Conservation (phyloP, 2,797 vertebrate genomes). For the Atherinosoma microstoma region DNA sequence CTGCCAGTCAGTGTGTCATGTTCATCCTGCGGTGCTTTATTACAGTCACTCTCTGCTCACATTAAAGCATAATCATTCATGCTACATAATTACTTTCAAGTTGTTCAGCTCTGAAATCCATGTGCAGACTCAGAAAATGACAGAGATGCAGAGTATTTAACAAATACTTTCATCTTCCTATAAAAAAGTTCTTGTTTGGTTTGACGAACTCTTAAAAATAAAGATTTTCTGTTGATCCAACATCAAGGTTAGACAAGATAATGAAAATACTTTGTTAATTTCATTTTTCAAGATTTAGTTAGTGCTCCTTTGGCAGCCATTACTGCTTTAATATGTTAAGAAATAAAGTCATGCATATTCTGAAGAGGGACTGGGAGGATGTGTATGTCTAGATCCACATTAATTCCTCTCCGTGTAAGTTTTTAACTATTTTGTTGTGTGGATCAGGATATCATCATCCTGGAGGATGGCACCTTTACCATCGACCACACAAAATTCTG, state of each 20-base stretch:
- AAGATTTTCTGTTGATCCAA: neutral
- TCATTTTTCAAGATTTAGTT: neutral
- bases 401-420: too few relatives aligned
- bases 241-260: neutral
- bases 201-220: neutral
- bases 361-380: too few relatives aligned
- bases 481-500: too few relatives aligned
- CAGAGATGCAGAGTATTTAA: constrained; percentile 4
- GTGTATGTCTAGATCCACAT: too few relatives aligned
- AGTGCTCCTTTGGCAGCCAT: too few relatives aligned
- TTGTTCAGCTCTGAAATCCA: constrained; percentile 23
- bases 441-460: too few relatives aligned
- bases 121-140: neutral
- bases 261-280: neutral
- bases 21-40: constrained; percentile 56
- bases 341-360: too few relatives aligned
- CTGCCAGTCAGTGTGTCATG: constrained; percentile 61
- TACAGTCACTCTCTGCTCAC: constrained; percentile 57
- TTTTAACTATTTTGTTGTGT: too few relatives aligned
- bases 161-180: neutral
- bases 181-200: neutral
- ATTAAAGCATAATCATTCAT: constrained; percentile 61
- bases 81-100: constrained; percentile 55
- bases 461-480: too few relatives aligned
- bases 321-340: too few relatives aligned